A percentile compares a stretch with the other conserved stretches of the same genome.
phyloP scores from a whole-genome alignment of 2,797 vertebrate species.

The Strix occidentalis region DNA sequence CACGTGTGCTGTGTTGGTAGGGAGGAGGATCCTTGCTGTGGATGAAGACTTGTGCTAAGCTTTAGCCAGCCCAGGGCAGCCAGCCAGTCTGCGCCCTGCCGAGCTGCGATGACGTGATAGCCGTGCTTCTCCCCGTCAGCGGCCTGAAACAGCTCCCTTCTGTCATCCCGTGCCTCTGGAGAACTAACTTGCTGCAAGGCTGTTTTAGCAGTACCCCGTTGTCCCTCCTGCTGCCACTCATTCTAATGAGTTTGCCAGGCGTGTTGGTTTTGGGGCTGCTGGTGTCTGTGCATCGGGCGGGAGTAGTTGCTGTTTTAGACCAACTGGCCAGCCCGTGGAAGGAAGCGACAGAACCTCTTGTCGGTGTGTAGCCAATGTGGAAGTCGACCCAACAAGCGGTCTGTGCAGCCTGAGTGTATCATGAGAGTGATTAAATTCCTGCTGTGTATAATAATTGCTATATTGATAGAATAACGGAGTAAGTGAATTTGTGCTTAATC shows the following conservation, averaged over 20 bases:
- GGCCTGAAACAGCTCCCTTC: neutral
- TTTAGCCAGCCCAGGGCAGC: neutral
- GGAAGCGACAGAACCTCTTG: neutral
- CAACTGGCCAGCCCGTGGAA: fast-evolving
- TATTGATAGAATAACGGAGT: neutral
- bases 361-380: neutral
- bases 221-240: neutral
- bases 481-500: conserved; percentile 37
- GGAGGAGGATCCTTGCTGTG: neutral
- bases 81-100: neutral
- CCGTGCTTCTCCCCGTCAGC: neutral
- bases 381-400: neutral
- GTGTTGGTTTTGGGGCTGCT: neutral
- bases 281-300: neutral
- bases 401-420: neutral
- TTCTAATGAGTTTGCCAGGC: too few species aligned
- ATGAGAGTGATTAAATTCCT: conserved; percentile 40
- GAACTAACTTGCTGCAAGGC: neutral
- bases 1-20: fast-evolving
- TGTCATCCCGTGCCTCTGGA: neutral
- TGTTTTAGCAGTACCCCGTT: neutral
- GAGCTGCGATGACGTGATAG: neutral
- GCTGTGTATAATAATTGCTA: conserved; percentile 49
- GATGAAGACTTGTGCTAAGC: too few species aligned
- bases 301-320: neutral